Evolutionary conservation across 1,140 invertebrate species (phyloP), one percentile per base, ranked within the genome.

Genomic region (Pygmarrhopalites habei): DNA sequence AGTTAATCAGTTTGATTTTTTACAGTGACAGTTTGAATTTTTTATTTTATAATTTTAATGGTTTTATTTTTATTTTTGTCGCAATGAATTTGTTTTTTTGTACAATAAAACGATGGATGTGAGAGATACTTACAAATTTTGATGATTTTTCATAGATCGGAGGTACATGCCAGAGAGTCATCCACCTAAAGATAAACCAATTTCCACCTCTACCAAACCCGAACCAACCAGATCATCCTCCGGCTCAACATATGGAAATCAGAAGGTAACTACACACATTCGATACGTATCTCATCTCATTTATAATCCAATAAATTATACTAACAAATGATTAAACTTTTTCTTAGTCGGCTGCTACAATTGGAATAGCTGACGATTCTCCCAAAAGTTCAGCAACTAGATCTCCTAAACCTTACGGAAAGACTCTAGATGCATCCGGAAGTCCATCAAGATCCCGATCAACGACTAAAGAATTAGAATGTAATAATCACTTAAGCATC

Each of bases 381-480:
- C 53, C 28, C 26, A 28, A 21, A 55, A 28, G 28, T 17, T 14
- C 47, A 32, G n/a, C 59, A 56, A 28, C 52, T 10, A 60, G 55
- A 41, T 47, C 52, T 25, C 23, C 46, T 3, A 77, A 80, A 68
- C 90, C 90, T 72, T 92, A 93, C 67, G 86, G 87, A 46, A 81
- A 81, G 44, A 85, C 83, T 73, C 77, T 85, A 21, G 86, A 88
- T 70, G 80, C 86, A 10, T 82, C 83, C 12, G 85, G 85, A 43
- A 86, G 84, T 76, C 79, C 87, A 70, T 79, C 88, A 73, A 82
- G 91, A 75, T 93, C 90, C 14, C 83, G 91, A 68, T 92, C 86
- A 74, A 82, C 89, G 23, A 95, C 91, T 0, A 93, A 92, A 79
- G 91, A 95, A 79, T 77, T 95, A 65, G 85, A 89, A 73, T 79